Evolutionary conservation across 2,888 invertebrate species (phyloP), one percentile per base, ranked within the genome.

Genomic region (Platycnemis pennipes): DNA sequence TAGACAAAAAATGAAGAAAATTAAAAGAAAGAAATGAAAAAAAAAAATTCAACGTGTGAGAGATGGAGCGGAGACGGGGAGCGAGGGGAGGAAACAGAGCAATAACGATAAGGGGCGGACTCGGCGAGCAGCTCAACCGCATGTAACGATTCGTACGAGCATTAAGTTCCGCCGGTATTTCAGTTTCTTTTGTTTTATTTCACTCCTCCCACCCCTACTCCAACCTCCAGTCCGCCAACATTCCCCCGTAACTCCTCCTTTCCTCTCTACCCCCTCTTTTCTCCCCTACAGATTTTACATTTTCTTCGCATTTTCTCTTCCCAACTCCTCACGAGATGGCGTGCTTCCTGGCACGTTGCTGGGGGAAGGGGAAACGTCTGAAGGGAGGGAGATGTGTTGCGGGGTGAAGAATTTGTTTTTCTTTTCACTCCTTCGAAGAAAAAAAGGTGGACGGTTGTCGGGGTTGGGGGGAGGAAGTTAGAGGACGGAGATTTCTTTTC

Each of bases 101-200:
- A 87, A 87, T 46, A 44, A 87, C 87, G 87, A 87, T 87, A 87
- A 87, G 87, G 46, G 45, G 44, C n/a, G 46, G 46, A 45, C 44
- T 87, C 87, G 44, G 37, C 87, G 45, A 87, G 87, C 44, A 87
- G 44, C 87, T 46, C 87, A 46, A 87, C 87, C 87, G 87, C 87
- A 46, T 87, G 87, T 87, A 87, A 44, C 87, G 87, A 87, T 87
- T 87, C 46, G 87, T 87, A 87, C 87, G 44, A 22, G 87, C 44
- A 46, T 87, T 87, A 87, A 87, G 87, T 45, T 77, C 46, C 87
- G 44, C 87, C 46, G 46, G 44, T 22, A 26, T 44, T 87, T 44
- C 46, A 44, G 44, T 87, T 44, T 87, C 46, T 87, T 46, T 46
- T 45, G 37, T 44, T 86, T 22, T 86, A 42, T 86, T 37, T 19